Base-by-base conservation (phyloP, 2,797 vertebrate genomes). In the Sparus aurata region DNA sequence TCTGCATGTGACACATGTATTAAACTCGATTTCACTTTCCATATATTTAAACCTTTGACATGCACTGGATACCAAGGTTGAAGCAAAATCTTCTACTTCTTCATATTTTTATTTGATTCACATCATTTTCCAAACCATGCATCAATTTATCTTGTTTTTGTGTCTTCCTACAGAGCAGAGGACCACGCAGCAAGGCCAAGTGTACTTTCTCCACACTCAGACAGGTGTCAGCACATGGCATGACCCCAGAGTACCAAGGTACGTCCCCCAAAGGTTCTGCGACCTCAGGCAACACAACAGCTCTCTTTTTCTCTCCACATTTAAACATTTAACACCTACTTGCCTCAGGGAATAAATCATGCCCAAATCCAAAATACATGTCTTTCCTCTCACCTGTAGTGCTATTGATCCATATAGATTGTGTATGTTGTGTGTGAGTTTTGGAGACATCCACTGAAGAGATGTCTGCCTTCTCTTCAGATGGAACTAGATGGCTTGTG, bases 151-250 rank as follows among this genome's bases (percentile, higher is more conserved):
- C 34, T 2, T 0, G 0, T 77, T 50, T 63, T 65, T 1, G 5
- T 87, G 18, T 90, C 63, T 73, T 91, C 23, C 90, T 84, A 93
- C 96, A 99, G 98, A 99, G 86, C 98, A 99, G 95, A 96, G 98
- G 87, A 99, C 98, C 12, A 99, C 98, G 1, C 98, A 99, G 86
- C 98, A 99, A 91, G 98, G 98, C 65, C 98, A 99, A 81, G 98
- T 99, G 54, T 99, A 99, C 95, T 99, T 99, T 85, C 96, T 99
- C 66, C 98, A 99, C 85, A 99, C 98, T 69, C 98, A 99, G 93
- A 99, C 98, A 17, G 98, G 98, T 23, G 98, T 99, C 90, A 99
- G 98, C 95, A 99, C 98, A 0, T 99, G 98, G 98, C 98, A 99
- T 0, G 98, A 99, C 90, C 98, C 98, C 78, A 94, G 98, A 89